Evolutionary conservation across 2,113 vertebrate species (phyloP), one percentile per base, ranked within the genome.

Genomic region (Leptocoma aspasia): DNA sequence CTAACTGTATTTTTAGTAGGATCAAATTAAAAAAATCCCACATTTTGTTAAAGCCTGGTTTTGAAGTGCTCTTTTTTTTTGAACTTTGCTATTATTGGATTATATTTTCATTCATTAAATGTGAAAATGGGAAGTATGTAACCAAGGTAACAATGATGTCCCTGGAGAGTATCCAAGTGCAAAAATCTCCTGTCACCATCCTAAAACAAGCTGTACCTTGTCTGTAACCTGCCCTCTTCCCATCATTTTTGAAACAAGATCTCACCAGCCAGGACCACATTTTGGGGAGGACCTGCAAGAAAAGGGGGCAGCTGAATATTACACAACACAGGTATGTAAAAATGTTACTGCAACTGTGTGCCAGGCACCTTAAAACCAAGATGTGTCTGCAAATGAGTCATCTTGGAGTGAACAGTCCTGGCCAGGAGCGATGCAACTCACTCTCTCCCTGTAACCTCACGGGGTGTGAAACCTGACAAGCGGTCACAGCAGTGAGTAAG

Each of bases 391-490:
- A 13, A 70, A 63, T 64, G 63, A 72, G 22, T 65, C 79, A 79
- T 30, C n/a, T 37, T 54, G 33, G 33, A 28, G 22, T 41, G 65
- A 78, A 28, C 1, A 2, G 21, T 68, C 27, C 56, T 64, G 49
- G 41, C 30, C 42, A 30, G 41, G 16, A 80, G 56, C 0, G 0
- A 19, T 0, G 0, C 30, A 37, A 66, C n/a, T 45, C 8, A 0
- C 52, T 61, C 45, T 53, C 7, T 75, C 16, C 14, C 56, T 6
- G 3, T 33, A 47, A 72, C 17, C 26, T 79, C 44, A 6, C 0
- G 0, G 41, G 53, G 18, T 21, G 13, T 18, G 7, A 78, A 82
- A 71, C 22, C 81, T 69, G 42, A 47, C 50, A 60, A 76, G 66
- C 35, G 15, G 31, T 28, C 5, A 0, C 53, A 65, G 68, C 33